Evolutionary conservation across 1,140 invertebrate genomes (phyloP), one percentile per base, ranked within the genome.

Genomic region (Sitobion miscanthi): DNA sequence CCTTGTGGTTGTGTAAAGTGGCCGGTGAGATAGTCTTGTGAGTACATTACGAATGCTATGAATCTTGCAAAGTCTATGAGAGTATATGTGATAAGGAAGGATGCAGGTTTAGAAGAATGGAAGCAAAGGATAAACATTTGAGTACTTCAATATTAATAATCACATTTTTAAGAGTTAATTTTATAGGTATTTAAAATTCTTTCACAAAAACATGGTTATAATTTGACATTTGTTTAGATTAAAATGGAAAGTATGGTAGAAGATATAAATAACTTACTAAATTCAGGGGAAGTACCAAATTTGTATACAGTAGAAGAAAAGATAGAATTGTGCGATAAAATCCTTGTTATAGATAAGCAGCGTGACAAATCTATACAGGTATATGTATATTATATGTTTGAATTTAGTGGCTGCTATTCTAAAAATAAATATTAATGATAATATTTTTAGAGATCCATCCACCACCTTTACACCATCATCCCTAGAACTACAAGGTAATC

Each of bases 221-320:
- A 38, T 82, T 45, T 42, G 42, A 42, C 42, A 42, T 42, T 4
- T 69, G 2, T 3, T 77, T 95, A 98, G 97, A 98, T 99, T 54
- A 99, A 99, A 96, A 97, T 99, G 95, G 98, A 99, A 96, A 97
- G 97, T 1, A 99, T 99, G 95, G 95, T 99, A 82, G 98, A 99
- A 95, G 98, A 99, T 95, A 97, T 99, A 1, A 99, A 97, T 95
- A 99, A 99, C 95, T 96, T 99, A 95, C 95, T 99, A 30, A 99
- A 99, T 95, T 97, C 98, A 20, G 99, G 98, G 47, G 98, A 99
- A 96, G 96, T 99, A 1, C 98, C 98, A 0, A 99, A 99, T 95
- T 96, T 99, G 90, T 99, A 98, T 94, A 96, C 96, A 30, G 95
- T 96, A 5, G 98, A 99, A 94, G 99, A 99, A 95, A 98, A 98